These are phyloP conservation scores for Drosophila demipolita DNA, from an alignment of 2,888 invertebrate species.

Conservation along the genomic window DNA sequence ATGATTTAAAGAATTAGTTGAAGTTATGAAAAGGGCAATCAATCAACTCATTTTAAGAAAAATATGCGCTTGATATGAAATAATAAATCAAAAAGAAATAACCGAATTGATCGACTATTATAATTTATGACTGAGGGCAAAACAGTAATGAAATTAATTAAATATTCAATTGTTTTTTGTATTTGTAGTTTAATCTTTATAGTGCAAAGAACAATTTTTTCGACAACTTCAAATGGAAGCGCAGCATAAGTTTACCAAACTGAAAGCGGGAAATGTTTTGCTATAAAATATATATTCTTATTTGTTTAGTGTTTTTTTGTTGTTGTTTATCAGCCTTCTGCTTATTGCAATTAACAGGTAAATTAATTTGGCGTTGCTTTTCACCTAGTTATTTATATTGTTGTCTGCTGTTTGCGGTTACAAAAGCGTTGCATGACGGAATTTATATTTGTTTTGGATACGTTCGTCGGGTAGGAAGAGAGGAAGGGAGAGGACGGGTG, in stretches of 20 bases:
- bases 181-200: background rate
- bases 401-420: background rate
- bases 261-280: background rate
- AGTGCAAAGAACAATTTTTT: background rate
- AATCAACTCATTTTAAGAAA: background rate
- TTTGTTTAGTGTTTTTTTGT: background rate
- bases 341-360: background rate
- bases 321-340: background rate
- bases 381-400: background rate
- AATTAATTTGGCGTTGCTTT: background rate
- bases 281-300: background rate
- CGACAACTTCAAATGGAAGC: background rate
- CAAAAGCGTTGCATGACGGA: background rate
- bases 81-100: background rate
- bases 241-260: background rate
- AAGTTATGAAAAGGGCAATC: background rate
- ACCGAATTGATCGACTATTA: background rate
- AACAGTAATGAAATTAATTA: background rate
- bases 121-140: no score
- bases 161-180: background rate
- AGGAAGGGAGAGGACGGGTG: background rate
- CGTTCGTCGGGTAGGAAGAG: background rate
- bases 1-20: background rate
- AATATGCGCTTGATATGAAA: background rate
- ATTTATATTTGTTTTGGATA: background rate